Percentiles rank a stretch among this genome's conserved stretches.
These are phyloP conservation scores for Ectemnius cavifrons DNA, from an alignment of 2,888 invertebrate species.

Conservation along the genomic window DNA sequence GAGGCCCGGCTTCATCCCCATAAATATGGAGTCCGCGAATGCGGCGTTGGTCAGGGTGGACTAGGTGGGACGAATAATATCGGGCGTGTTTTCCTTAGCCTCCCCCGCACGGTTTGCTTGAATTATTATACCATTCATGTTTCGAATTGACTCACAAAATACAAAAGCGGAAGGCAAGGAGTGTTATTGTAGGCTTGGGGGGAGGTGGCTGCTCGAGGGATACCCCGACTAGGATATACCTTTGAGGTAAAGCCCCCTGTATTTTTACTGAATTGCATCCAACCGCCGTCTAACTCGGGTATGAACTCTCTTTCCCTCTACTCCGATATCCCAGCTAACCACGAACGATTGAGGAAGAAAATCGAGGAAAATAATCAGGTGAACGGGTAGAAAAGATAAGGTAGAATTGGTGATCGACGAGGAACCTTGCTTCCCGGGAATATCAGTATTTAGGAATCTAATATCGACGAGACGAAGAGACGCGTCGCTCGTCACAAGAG, in stretches of 20 bases:
- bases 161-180: constrained; percentile 76
- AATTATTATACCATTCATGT: constrained; percentile 78
- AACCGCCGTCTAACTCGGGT: constrained; percentile 26
- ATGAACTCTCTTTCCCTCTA: constrained; percentile 3
- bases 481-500: constrained; percentile 40
- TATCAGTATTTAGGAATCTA: constrained; percentile 71
- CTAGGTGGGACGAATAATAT: constrained; percentile 73
- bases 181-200: constrained; percentile 74
- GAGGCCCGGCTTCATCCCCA: constrained; percentile 46
- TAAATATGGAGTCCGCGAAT: constrained; percentile 66
- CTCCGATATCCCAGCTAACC: background rate
- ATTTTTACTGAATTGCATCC: constrained; percentile 65
- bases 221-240: constrained; percentile 58
- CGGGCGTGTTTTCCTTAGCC: constrained; percentile 74
- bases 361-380: no score
- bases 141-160: constrained; percentile 78
- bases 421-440: constrained; percentile 24
- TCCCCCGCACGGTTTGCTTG: constrained; percentile 54
- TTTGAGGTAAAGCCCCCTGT: constrained; percentile 68
- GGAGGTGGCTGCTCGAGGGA: constrained; percentile 30
- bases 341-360: no score
- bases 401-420: background rate
- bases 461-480: constrained; percentile 63
- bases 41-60: constrained; percentile 42
- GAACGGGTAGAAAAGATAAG: no score